Percentiles rank a stretch among this genome's conserved stretches.
These are phyloP conservation scores for Colistium nudipinnis DNA, from an alignment of 2,113 vertebrate species.

Conservation along the genomic window DNA sequence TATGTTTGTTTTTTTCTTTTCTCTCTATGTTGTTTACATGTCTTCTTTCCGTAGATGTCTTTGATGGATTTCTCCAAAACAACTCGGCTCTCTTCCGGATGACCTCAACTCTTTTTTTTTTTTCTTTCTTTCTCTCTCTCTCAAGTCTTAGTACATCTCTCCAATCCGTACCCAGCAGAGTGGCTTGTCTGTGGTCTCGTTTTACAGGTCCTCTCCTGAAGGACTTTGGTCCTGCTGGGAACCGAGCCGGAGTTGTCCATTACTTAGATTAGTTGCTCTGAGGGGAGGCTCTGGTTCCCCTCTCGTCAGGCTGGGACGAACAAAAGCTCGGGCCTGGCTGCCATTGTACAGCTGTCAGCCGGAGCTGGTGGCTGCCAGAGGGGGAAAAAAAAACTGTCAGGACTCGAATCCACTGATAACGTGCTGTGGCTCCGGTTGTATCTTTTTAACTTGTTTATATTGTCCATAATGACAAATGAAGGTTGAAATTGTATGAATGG, in stretches of 20 bases:
- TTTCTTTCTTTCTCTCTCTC: slow-evolving; percentile 23
- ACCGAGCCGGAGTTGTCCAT: slow-evolving; percentile 64
- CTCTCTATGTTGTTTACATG: neutral
- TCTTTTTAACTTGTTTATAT: slow-evolving; percentile 43
- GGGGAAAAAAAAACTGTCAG: slow-evolving; percentile 35
- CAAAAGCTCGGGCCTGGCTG: slow-evolving; percentile 59
- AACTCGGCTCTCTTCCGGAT: slow-evolving; percentile 4
- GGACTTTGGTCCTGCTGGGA: slow-evolving; percentile 52
- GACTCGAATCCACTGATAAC: slow-evolving; percentile 53
- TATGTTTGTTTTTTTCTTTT: too few species aligned
- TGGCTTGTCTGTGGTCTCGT: slow-evolving; percentile 52
- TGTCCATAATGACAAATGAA: neutral
- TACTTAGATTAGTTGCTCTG: slow-evolving; percentile 72
- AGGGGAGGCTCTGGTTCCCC: slow-evolving; percentile 67
- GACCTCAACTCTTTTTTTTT: neutral
- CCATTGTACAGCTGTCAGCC: slow-evolving; percentile 68
- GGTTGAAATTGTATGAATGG: too few species aligned
- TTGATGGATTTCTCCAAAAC: neutral
- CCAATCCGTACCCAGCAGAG: slow-evolving; percentile 30
- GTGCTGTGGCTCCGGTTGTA: slow-evolving; percentile 26
- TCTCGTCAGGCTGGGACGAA: slow-evolving; percentile 41
- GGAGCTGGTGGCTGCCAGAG: slow-evolving; percentile 48
- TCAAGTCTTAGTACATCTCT: slow-evolving; percentile 16
- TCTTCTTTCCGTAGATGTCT: neutral
- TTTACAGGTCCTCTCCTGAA: slow-evolving; percentile 66